Base-by-base conservation (phyloP, 2,797 vertebrate species). In the Syngnathus rostellatus region DNA sequence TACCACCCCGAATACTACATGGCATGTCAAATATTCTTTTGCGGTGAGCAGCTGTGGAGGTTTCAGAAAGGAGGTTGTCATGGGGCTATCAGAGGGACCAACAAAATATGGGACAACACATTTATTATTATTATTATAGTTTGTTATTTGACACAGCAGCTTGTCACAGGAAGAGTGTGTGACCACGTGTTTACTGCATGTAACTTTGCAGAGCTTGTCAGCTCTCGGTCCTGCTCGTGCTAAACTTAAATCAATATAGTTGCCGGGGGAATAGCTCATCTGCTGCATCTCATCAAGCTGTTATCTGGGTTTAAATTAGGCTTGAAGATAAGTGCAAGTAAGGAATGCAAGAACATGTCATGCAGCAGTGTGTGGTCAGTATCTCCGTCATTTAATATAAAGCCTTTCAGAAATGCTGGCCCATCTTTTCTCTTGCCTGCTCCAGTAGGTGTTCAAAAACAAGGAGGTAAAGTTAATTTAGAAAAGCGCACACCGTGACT, bases 171-270 rank as follows among this genome's bases (percentile, higher is more conserved):
- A 72, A 65, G 60, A 75, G 70, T 51, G 23, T 46, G 51, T 46
- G 50, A 60, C 19, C 39, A 50, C 6, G 1, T 63, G 55, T 53
- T 70, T 57, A 16, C 45, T 25, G 23, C 51, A 39, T 9, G 57
- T 53, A 51, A 65, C 63, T 72, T 62, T 43, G 65, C 62, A 61
- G 64, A 25, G 67, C 17, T 7, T 68, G 66, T 70, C 53, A 5
- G 5, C 67, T 67, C 48, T 66, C 68, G 43, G 14, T 67, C 58
- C 68, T 57, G 58, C 73, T 60, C 23, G 63, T 80, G 77, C 68
- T 83, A 81, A 77, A 84, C 83, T 74, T 79, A 68, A 80, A 86
- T 83, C 80, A 80, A 80, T 81, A 77, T 53, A 72, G 79, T 73
- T 65, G n/a, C 72, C 11, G 65, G 81, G 77, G 74, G 81, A 78